phyloP scores from a whole-genome alignment of 2,113 vertebrate genomes.

The Spea bombifrons region DNA sequence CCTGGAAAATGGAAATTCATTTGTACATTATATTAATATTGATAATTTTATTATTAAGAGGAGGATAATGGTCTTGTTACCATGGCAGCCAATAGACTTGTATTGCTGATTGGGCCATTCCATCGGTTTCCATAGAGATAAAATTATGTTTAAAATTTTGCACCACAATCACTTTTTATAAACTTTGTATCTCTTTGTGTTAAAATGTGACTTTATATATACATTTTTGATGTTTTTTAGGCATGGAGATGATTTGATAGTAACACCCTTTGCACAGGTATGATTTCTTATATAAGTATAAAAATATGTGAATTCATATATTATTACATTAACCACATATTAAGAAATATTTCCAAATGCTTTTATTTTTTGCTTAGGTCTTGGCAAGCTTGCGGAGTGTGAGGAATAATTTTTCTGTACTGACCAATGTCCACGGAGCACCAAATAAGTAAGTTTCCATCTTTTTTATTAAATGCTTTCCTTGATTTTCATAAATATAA shows the following conservation, averaged over 20 bases:
- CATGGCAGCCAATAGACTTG: no score
- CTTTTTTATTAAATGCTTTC: no score
- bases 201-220: background rate
- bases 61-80: no score
- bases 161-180: background rate
- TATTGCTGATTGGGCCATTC: no score
- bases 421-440: conserved; percentile 86
- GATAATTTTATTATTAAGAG: no score
- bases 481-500: no score
- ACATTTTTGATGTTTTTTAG: conserved; percentile 61
- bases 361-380: conserved; percentile 68
- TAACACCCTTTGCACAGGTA: conserved; percentile 94
- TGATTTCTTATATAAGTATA: conserved; percentile 60
- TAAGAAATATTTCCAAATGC: background rate
- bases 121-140: no score
- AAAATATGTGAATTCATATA: background rate
- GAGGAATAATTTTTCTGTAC: conserved; percentile 89
- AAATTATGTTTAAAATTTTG: no score
- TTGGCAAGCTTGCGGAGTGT: conserved; percentile 91
- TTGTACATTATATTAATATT: no score
- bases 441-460: conserved; percentile 80
- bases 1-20: no score
- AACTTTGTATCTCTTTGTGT: background rate
- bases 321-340: no score
- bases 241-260: conserved; percentile 92